phyloP scores from a whole-genome alignment of 2,888 invertebrate genomes.

The Galeruca laticollis region DNA sequence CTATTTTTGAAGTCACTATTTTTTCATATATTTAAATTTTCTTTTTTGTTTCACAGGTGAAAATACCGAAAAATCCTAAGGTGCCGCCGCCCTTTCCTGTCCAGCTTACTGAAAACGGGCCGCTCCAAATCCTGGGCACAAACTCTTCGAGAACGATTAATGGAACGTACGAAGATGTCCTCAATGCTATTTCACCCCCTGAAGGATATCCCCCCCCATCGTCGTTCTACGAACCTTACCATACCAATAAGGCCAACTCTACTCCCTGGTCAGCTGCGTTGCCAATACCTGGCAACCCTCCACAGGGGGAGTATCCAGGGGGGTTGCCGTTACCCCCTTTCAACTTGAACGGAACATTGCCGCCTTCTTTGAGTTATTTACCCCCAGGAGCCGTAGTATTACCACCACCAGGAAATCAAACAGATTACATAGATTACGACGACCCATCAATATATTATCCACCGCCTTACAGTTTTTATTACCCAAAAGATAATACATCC shows the following conservation, averaged over 20 bases:
- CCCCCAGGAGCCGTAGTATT: conserved; percentile 75
- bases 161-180: conserved; percentile 71
- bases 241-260: conserved; percentile 76
- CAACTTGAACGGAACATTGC: conserved; percentile 62
- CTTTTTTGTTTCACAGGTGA: conserved; percentile 68
- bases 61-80: conserved; percentile 84
- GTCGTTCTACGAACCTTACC: conserved; percentile 69
- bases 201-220: conserved; percentile 55
- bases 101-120: conserved; percentile 87
- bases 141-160: conserved; percentile 81
- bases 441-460: conserved; percentile 93
- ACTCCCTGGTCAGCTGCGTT: conserved; percentile 76
- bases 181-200: conserved; percentile 64
- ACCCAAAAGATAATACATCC: conserved; percentile 80
- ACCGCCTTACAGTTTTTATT: conserved; percentile 89
- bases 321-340: conserved; percentile 71
- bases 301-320: conserved; percentile 61
- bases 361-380: conserved; percentile 67
- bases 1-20: no score
- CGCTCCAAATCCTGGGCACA: conserved; percentile 87
- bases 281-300: conserved; percentile 74
- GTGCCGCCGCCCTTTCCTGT: conserved; percentile 95
- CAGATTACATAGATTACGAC: conserved; percentile 87
- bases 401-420: conserved; percentile 66
- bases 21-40: background rate